Base-by-base conservation (phyloP, 2,113 vertebrate species). In the Leptodactylus fuscus region DNA sequence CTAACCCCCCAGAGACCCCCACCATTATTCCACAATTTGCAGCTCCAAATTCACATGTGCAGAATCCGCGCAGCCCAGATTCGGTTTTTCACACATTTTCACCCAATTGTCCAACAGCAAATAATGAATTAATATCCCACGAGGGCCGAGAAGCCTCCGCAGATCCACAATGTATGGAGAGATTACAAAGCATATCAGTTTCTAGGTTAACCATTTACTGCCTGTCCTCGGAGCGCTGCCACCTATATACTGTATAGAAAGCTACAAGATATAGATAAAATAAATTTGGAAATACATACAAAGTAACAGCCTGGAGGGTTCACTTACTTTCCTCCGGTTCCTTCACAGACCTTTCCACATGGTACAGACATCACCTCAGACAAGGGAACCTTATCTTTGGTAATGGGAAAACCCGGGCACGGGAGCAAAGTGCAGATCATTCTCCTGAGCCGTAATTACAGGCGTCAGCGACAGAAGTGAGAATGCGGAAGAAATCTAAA, bases 381-480 rank as follows among this genome's bases (percentile, higher is more conserved):
- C 36, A 13, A 15, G 36, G 27, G 12, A 29, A 44, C 34, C 27
- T 44, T 48, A 53, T 36, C n/a, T 38, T n/a, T 76, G 12, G 20
- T 77, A 29, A 89, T 87, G 89, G 90, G 87, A 86, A 82, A 44
- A 9, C 83, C 87, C 86, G 49, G 87, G 32, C 16, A 36, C 87
- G 90, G 89, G 92, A 89, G 87, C 94, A 94, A 95, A 94, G 94
- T 93, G 67, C 94, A 87, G 82, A 85, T 65, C 88, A 87, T 89
- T 89, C 79, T 69, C 75, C 65, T n/a, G 87, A 87, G 81, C 89
- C 79, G 82, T 89, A 91, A 92, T 92, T 92, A 90, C 85, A 88
- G 87, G 87, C 91, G 90, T 91, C 91, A 90, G 91, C 92, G 62
- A 41, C 44, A 7, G 22, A 32, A 6, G 0, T 20, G 12, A 5